phyloP scores from a whole-genome alignment of 2,888 invertebrate genomes.

The Scrobipalpa atriplicella region DNA sequence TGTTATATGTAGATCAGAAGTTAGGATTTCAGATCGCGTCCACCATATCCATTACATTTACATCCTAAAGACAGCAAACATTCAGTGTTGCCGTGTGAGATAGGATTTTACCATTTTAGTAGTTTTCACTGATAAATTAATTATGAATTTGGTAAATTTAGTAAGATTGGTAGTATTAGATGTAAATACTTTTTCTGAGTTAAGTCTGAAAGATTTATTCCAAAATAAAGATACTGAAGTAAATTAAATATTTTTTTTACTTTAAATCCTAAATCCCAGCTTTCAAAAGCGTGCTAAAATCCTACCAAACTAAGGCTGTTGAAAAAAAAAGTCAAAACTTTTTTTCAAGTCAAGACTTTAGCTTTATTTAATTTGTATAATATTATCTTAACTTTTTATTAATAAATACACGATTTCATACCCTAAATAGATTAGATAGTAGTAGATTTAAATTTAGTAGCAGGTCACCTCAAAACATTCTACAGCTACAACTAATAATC shows the following conservation, averaged over 20 bases:
- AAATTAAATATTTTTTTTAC: too few relatives aligned
- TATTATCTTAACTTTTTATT: not conserved
- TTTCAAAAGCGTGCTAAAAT: too few relatives aligned
- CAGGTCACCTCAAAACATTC: not conserved
- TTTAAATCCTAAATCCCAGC: too few relatives aligned
- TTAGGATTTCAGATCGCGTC: slow-evolving; percentile 11
- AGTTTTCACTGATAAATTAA: not conserved
- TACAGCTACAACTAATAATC: slow-evolving; percentile 26
- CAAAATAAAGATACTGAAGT: too few relatives aligned
- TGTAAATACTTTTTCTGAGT: too few relatives aligned
- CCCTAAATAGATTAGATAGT: not conserved
- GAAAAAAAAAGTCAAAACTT: too few relatives aligned
- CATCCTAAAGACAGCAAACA: not conserved
- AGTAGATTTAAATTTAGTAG: slow-evolving; percentile 5
- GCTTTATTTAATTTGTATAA: too few relatives aligned
- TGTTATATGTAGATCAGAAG: too few relatives aligned
- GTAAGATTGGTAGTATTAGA: too few relatives aligned
- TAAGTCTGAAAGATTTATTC: too few relatives aligned
- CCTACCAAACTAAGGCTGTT: too few relatives aligned
- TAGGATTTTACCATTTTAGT: not conserved
- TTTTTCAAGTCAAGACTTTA: too few relatives aligned
- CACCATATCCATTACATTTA: slow-evolving; percentile 6
- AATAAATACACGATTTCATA: not conserved
- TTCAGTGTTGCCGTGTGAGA: not conserved
- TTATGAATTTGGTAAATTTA: not conserved